Evolutionary conservation across 1,140 invertebrate genomes (phyloP).

Genomic region (Zaprionus nigranus): DNA sequence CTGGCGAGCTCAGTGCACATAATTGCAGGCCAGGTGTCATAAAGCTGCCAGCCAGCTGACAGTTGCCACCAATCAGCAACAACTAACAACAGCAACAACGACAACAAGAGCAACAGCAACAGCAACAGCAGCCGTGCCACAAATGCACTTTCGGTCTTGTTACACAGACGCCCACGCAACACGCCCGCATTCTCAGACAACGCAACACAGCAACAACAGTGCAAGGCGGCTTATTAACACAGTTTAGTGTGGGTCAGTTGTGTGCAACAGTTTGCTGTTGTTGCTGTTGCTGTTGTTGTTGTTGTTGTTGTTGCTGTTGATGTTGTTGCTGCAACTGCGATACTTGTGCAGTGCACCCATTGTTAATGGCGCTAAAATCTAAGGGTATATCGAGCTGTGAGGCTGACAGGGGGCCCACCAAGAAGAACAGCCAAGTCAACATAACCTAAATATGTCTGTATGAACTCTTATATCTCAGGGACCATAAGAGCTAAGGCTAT

Average conservation of each 20-base stretch:
- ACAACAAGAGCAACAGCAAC: constrained; percentile 2
- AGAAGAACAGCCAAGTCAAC: too few relatives aligned
- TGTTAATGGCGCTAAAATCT: neutral
- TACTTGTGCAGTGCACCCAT: neutral
- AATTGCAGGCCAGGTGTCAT: constrained; percentile 50
- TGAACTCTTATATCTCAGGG: neutral
- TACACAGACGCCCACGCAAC: constrained; percentile 48
- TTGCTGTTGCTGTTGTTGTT: constrained; percentile 30
- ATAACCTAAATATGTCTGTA: neutral
- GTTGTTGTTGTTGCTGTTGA: neutral
- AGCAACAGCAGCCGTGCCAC: constrained; percentile 13
- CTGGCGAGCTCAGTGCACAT: constrained; percentile 38
- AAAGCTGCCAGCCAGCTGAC: constrained; percentile 41
- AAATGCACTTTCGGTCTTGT: constrained; percentile 56
- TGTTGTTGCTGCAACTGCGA: neutral
- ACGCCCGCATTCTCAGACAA: constrained; percentile 69
- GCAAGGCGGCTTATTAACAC: constrained; percentile 41
- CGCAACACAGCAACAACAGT: constrained; percentile 4
- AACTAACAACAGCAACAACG: constrained; percentile 9
- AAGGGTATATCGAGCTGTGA: neutral
- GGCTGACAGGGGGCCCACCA: too few relatives aligned
- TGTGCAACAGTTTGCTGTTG: neutral
- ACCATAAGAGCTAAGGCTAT: too few relatives aligned
- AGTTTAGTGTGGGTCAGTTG: constrained; percentile 48
- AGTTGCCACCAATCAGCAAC: constrained; percentile 39